phyloP scores from a whole-genome alignment of 2,797 vertebrate genomes.

The Smutsia gigantea region DNA sequence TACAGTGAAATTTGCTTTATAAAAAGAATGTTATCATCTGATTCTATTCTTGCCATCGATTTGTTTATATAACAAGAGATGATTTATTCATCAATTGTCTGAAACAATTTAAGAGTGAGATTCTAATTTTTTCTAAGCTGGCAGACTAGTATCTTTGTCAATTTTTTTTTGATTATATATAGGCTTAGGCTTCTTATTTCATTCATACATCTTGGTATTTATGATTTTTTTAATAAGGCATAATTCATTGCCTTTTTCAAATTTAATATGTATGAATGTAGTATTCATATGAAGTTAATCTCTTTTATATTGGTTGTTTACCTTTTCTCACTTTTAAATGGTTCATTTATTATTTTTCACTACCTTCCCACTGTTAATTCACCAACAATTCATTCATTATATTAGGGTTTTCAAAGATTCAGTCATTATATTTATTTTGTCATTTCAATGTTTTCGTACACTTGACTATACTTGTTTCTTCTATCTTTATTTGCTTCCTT shows the following conservation, averaged over 20 bases:
- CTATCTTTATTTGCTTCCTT: background rate
- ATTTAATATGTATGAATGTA: slow-evolving; percentile 1
- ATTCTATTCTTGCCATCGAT: background rate
- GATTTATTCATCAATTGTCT: background rate
- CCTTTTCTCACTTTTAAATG: slow-evolving; percentile 25
- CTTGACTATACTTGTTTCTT: background rate
- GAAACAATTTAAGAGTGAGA: slow-evolving; percentile 3
- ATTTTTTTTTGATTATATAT: background rate
- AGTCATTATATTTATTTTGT: background rate
- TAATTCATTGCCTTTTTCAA: slow-evolving; percentile 1
- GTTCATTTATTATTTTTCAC: background rate
- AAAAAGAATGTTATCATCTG: background rate
- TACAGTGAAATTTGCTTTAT: background rate
- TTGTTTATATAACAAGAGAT: background rate
- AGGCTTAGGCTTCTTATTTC: background rate
- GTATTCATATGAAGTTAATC: background rate
- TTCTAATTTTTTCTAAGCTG: background rate
- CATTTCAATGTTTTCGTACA: background rate
- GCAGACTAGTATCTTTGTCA: background rate
- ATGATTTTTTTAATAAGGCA: background rate
- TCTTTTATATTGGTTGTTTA: background rate
- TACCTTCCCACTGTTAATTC: background rate
- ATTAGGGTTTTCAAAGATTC: background rate
- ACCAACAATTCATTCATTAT: background rate
- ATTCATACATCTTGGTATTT: background rate